Conservation (phyloP, 1,140 invertebrate genomes). For the Zelostemma sp. region DNA sequence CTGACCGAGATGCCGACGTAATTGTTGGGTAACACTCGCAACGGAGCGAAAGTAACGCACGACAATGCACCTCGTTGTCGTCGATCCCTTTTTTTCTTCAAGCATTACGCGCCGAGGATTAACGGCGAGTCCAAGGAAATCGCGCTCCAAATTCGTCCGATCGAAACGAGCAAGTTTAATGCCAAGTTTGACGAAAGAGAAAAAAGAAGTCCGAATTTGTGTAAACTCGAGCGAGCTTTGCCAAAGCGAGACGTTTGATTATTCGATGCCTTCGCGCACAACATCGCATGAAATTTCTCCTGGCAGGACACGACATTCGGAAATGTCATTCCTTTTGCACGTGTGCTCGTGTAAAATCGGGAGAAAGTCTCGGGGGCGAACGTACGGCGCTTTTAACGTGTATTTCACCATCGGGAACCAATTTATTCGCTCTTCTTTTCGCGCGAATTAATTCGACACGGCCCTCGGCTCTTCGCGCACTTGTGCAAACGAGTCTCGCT, state of each 20-base stretch:
- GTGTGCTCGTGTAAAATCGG: conserved; percentile 41
- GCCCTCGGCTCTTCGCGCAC: no score
- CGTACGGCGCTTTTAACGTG: conserved; percentile 40
- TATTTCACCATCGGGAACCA: conserved; percentile 46
- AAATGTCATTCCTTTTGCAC: conserved; percentile 35
- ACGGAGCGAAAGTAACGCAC: conserved; percentile 52
- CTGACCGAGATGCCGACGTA: conserved; percentile 49
- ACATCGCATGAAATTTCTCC: conserved; percentile 47
- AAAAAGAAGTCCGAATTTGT: no score
- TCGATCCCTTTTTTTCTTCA: conserved; percentile 29
- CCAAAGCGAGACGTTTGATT: conserved; percentile 8
- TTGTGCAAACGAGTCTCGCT: no score
- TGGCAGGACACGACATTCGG: conserved; percentile 32
- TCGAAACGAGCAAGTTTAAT: no score
- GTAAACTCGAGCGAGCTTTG: no score
- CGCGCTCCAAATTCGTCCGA: not conserved
- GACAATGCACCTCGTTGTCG: conserved; percentile 46
- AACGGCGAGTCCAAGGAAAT: conserved; percentile 17
- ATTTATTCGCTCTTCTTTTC: conserved; percentile 13
- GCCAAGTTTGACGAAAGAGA: no score
- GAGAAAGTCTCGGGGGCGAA: conserved; percentile 50
- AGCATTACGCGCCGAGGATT: conserved; percentile 4
- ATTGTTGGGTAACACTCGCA: conserved; percentile 52
- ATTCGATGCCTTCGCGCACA: conserved; percentile 20
- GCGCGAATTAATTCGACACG: conserved; percentile 7